Evolutionary conservation across 2,113 vertebrate genomes (phyloP), one percentile per base, ranked within the genome.

Genomic region (Indicator indicator): DNA sequence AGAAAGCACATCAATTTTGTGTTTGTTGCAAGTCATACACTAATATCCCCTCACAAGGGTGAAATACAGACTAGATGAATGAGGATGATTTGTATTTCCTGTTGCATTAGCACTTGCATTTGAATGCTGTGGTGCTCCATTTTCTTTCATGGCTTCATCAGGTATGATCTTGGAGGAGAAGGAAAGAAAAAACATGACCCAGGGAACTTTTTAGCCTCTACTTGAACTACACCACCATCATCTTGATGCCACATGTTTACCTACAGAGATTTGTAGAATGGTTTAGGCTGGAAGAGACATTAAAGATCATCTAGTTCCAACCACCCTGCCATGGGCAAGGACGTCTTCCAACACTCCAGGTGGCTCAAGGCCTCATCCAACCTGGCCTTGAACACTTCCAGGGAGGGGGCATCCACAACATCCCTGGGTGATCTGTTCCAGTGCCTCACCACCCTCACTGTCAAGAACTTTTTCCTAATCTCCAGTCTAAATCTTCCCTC

Each of bases 31-130:
- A 96, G 63, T 70, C 48, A 69, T 73, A 72, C 28, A n/a, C 87
- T 76, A 75, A n/a, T 78, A 79, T 75, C 80, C 16, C 32, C 77
- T 95, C 62, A 60, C 10, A 36, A 91, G 33, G 75, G 24, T 84
- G 82, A 96, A 96, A 94, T 90, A 95, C 91, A 93, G 42, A 93
- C 93, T 32, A 48, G 54, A 71, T 24, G 89, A 89, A 48, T 33
- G 16, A 81, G 7, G 16, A 52, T 72, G 60, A 58, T 68, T 91
- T 82, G 67, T 85, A 72, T 80, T 83, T 82, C 59, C 21, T 52
- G 11, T 59, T 70, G 16, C 9, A 6, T 42, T 88, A 63, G 18
- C 40, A 85, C 3, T 83, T 80, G 33, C 12, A 30, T 81, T 63
- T 68, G 24, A 44, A 38, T 59, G 12, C 8, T 40, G 9, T 24